Conservation (phyloP, 2,113 vertebrate species). For the Ginglymostoma cirratum region DNA sequence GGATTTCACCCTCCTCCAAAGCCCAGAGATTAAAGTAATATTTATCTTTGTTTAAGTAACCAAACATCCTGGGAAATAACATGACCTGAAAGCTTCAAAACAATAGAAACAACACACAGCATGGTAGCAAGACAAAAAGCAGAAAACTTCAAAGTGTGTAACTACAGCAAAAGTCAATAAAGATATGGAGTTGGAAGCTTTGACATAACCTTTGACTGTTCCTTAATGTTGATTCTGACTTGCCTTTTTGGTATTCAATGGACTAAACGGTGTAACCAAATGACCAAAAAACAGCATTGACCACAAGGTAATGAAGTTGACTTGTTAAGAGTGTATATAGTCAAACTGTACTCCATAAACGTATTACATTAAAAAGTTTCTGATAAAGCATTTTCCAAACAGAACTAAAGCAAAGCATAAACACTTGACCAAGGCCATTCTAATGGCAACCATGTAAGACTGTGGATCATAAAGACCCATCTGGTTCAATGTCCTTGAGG, state of each 20-base stretch:
- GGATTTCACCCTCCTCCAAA: too few species aligned
- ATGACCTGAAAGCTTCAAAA: neutral
- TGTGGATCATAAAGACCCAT: too few species aligned
- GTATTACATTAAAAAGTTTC: neutral
- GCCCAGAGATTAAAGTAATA: too few species aligned
- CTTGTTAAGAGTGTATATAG: neutral
- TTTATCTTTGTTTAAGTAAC: too few species aligned
- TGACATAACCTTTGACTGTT: neutral
- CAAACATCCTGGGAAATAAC: neutral
- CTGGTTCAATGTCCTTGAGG: too few species aligned
- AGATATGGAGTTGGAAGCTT: too few species aligned
- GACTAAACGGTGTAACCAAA: neutral
- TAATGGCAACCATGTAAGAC: too few species aligned
- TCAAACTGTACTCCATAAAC: neutral
- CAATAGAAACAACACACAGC: neutral
- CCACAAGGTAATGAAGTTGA: neutral
- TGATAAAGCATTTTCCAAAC: neutral
- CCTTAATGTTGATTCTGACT: neutral
- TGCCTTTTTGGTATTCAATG: neutral
- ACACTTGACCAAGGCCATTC: neutral
- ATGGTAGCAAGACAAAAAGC: neutral
- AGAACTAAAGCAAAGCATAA: neutral
- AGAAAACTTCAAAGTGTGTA: neutral
- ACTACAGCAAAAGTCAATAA: neutral
- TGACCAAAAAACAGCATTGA: neutral